Base-by-base conservation (phyloP, 1,140 invertebrate genomes). In the Eriocheir sinensis region DNA sequence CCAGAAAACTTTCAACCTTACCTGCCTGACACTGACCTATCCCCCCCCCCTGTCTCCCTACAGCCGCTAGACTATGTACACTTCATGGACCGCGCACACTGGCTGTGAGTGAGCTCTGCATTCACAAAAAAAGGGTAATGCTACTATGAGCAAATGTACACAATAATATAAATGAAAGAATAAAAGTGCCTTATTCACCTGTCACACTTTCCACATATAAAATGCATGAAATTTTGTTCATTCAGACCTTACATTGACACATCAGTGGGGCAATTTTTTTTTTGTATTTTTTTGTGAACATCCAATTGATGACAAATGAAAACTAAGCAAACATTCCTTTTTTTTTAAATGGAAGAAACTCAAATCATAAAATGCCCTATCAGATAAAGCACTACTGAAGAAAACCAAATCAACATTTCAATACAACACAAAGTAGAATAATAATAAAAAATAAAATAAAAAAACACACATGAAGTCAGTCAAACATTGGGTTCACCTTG, bases 111-210 rank as follows among this genome's bases (percentile, higher is more conserved):
- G 92, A 93, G 92, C 92, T 93, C 92, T 93, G 92, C 92, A 86
- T 93, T 93, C 92, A 93, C 92, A 93, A 93, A 93, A 92, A 92
- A 92, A 80, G 92, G 92, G n/a, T n/a, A 89, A 93, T 93, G 92
- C 92, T 86, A 93, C 92, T 93, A 86, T 93, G 92, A 93, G 92
- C 92, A 93, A 93, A 93, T 93, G 85, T 93, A 93, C 86, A 93
- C 60, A 93, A 89, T 93, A 80, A 93, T 88, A 89, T 86, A 89
- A 93, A 86, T 79, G 34, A 88, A 89, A 93, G 86, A 80, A 89
- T 86, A 93, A 48, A 48, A 93, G 92, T 85, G 92, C 92, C 83
- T 93, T 93, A 93, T 93, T 93, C 92, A 93, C 36, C 92, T 93
- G 92, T 86, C 92, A 88, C 79, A 85, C 60, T 93, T 53, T 92